Conservation (phyloP, 2,888 invertebrate genomes). For the Willowsia nigromaculata region DNA sequence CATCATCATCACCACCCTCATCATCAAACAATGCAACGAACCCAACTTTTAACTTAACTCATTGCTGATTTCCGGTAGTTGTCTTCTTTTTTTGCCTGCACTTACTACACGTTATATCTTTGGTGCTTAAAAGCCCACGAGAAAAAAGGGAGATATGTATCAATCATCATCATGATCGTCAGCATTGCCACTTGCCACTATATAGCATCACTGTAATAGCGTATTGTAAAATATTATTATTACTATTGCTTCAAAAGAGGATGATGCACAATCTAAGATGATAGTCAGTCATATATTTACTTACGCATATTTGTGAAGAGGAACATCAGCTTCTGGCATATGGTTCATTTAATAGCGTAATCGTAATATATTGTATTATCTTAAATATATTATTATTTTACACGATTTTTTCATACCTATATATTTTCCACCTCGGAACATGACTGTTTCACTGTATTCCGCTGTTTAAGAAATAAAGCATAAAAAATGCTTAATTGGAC, state of each 20-base stretch:
- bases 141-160: slow-evolving; percentile 59
- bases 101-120: background rate
- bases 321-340: slow-evolving; percentile 45
- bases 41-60: slow-evolving; percentile 44
- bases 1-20: slow-evolving; percentile 29
- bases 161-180: slow-evolving; percentile 48
- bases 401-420: slow-evolving; percentile 1
- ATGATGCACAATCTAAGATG: slow-evolving; percentile 10
- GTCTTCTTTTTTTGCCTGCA: slow-evolving; percentile 13
- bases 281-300: background rate
- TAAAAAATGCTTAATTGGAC: slow-evolving; percentile 53
- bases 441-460: background rate
- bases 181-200: background rate
- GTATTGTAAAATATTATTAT: slow-evolving; percentile 20
- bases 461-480: background rate
- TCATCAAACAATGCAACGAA: slow-evolving; percentile 57
- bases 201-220: background rate
- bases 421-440: background rate
- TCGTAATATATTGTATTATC: background rate
- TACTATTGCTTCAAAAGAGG: background rate
- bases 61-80: slow-evolving; percentile 71
- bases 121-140: slow-evolving; percentile 44
- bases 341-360: slow-evolving; percentile 49
- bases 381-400: slow-evolving; percentile 10
- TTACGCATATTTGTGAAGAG: background rate